A percentile compares a stretch with the other conserved stretches of the same genome.
Evolutionary conservation across 2,888 invertebrate genomes (phyloP).

Genomic region (Erebia aethiops): DNA sequence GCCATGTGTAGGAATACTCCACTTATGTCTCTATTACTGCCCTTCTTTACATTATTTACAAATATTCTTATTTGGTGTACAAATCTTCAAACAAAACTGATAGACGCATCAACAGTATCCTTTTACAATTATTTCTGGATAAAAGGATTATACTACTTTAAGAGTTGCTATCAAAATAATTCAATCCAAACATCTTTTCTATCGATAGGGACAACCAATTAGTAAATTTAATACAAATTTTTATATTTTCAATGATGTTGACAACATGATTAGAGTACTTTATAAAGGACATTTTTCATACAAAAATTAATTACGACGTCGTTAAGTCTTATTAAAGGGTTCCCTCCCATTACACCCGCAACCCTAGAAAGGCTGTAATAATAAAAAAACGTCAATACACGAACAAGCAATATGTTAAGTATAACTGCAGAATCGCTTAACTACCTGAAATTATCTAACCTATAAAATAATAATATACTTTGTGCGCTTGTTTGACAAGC

Average conservation of each 20-base stretch:
- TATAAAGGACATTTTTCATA: constrained; percentile 2
- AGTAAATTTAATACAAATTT: neutral
- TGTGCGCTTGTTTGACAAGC: constrained; percentile 80
- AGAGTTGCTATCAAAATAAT: neutral
- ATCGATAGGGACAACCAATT: neutral
- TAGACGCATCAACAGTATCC: neutral
- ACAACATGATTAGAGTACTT: neutral
- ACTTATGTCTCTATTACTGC: constrained; percentile 32
- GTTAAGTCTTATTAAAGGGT: constrained; percentile 5
- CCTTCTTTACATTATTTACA: constrained; percentile 34
- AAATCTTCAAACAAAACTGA: neutral
- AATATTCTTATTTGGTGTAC: neutral
- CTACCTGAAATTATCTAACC: constrained; percentile 56
- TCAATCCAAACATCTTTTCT: neutral
- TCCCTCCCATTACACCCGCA: neutral
- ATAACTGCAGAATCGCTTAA: constrained; percentile 58
- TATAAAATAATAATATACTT: constrained; percentile 57
- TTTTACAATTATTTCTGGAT: no score
- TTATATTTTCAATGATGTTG: neutral
- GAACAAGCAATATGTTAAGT: constrained; percentile 35
- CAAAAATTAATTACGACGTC: neutral
- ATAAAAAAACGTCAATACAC: constrained; percentile 23
- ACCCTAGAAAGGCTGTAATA: neutral
- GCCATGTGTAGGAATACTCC: constrained; percentile 39
- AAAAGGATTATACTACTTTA: no score